Conservation (phyloP, 2,113 vertebrate genomes). For the Antigone vipio region DNA sequence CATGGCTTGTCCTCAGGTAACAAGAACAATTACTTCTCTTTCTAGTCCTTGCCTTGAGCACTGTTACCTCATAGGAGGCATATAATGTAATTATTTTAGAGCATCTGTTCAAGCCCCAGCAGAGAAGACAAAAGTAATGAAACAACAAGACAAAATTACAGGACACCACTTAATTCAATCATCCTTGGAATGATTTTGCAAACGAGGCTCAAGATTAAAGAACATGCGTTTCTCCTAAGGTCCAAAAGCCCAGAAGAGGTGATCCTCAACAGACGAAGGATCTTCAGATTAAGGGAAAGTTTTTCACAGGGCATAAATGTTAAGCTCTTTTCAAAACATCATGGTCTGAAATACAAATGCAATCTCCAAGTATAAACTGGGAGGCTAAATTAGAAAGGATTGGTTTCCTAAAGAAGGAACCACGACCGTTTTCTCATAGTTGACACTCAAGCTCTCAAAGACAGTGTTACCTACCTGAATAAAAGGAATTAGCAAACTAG, state of each 20-base stretch:
- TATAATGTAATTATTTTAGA: slow-evolving; percentile 10
- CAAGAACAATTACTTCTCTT: neutral
- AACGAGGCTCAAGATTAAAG: neutral
- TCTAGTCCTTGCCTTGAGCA: neutral
- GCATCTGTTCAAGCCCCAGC: slow-evolving; percentile 16
- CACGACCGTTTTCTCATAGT: neutral
- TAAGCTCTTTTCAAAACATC: neutral
- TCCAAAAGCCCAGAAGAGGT: neutral
- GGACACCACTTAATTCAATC: slow-evolving; percentile 25
- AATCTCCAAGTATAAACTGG: neutral
- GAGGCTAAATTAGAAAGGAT: neutral
- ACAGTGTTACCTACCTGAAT: neutral
- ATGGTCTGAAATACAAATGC: neutral
- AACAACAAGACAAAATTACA: slow-evolving; percentile 23
- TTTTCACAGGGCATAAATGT: neutral
- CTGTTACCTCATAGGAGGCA: neutral
- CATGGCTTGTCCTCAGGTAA: neutral
- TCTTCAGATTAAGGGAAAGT: neutral
- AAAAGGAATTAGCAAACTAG: neutral
- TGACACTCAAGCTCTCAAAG: neutral
- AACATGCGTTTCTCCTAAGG: neutral
- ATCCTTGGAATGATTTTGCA: slow-evolving; percentile 9
- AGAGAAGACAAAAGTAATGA: slow-evolving; percentile 17
- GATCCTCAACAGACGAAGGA: neutral
- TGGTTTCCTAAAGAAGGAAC: neutral